Conservation (phyloP, 2,113 vertebrate species). For the Jaculus jaculus region DNA sequence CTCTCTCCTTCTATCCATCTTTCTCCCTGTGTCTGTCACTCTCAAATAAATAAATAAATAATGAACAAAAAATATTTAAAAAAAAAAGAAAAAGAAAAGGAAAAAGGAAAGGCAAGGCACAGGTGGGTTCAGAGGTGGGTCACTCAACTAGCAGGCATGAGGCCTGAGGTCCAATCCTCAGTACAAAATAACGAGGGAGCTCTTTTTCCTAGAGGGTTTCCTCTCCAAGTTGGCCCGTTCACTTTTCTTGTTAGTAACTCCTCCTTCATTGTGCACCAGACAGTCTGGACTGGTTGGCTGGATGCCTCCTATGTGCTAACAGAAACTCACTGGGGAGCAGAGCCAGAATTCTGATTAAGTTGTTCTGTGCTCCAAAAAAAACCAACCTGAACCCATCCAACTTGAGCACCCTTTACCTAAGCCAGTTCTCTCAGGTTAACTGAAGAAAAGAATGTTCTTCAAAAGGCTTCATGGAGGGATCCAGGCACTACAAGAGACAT, state of each 20-base stretch:
- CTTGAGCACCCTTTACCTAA: too few species aligned
- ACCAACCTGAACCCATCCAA: background rate
- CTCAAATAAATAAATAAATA: too few species aligned
- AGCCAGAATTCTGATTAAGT: background rate
- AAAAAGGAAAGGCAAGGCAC: background rate
- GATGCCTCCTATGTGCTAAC: background rate
- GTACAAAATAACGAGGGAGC: background rate
- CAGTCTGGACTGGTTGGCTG: background rate
- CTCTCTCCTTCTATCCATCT: too few species aligned
- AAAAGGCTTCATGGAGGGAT: background rate
- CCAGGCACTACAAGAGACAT: background rate
- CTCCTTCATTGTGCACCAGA: background rate
- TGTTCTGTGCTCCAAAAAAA: background rate
- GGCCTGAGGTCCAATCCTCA: too few species aligned
- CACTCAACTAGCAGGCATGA: background rate
- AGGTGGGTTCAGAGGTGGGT: background rate
- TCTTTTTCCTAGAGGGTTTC: background rate
- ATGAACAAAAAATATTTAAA: background rate
- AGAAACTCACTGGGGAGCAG: background rate
- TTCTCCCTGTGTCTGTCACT: too few species aligned
- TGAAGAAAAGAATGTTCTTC: background rate
- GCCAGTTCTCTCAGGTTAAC: background rate
- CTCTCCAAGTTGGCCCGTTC: background rate
- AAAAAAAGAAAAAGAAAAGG: background rate
- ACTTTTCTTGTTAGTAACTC: background rate